Evolutionary conservation across 2,797 vertebrate species (phyloP), one percentile per base, ranked within the genome.

Genomic region (Argyrosomus regius): DNA sequence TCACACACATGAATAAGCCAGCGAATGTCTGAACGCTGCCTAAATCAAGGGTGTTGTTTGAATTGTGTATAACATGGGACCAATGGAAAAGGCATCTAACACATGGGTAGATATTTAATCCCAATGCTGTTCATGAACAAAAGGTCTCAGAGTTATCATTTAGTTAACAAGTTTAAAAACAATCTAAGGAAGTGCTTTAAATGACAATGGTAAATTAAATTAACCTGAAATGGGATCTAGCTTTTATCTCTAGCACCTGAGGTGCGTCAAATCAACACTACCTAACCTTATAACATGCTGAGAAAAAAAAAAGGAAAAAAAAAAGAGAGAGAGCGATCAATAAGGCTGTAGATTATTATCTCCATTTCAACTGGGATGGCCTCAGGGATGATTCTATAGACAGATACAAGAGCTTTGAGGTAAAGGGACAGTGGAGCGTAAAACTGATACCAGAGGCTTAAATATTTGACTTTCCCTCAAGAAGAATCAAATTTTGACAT

Each of bases 331-430:
- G 35, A 39, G 8, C 35, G 58, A 87, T 89, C 77, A 88, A 83
- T 86, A 78, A 13, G 14, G 54, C 58, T 70, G 57, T 50, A 83
- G 75, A 89, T 86, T 74, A 74, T 82, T 58, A 78, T 83, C 68
- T 77, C 58, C 45, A 46, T 76, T 65, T 83, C 78, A 65, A 17
- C 48, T 24, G 6, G 5, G 48, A 62, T 62, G 54, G 62, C 54
- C 49, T 82, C 22, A 28, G 52, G 77, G 63, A 76, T 73, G 67
- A 80, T 72, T 74, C 57, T 71, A 62, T 43, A 61, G 71, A 85
- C 72, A 78, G 58, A 83, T 72, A 73, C 49, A 54, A 73, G 35
- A 60, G 59, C 28, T 73, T 13, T 48, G 54, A 73, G 53, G 52
- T 24, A 69, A 74, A 41, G 24, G 68, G 59, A 72, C 16, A 71